phyloP scores from a whole-genome alignment of 2,113 vertebrate species.

The Helogale parvula region DNA sequence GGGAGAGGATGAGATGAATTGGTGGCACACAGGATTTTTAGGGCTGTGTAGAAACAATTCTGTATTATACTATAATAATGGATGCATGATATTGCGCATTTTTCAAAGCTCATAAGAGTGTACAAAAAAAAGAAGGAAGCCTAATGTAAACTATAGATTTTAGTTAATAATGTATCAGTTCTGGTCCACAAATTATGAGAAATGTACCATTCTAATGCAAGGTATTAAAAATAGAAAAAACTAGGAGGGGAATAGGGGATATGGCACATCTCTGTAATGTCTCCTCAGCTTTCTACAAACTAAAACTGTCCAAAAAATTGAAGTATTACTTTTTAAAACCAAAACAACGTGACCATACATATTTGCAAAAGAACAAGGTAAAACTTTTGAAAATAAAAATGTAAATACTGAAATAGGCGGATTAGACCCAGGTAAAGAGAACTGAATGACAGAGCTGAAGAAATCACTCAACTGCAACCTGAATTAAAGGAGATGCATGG shows the following conservation, averaged over 20 bases:
- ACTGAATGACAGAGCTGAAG: not conserved
- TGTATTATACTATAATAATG: not conserved
- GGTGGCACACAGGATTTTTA: not conserved
- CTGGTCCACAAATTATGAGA: not conserved
- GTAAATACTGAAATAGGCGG: not conserved
- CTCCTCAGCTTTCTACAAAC: not conserved
- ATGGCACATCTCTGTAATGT: not conserved
- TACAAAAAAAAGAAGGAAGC: not conserved
- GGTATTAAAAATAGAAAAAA: not conserved
- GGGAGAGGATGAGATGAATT: not conserved
- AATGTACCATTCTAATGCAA: not conserved
- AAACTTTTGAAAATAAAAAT: conserved; percentile 23
- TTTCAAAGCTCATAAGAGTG: not conserved
- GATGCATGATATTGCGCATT: not conserved
- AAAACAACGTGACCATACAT: not conserved
- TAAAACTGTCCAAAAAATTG: not conserved
- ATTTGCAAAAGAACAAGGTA: conserved; percentile 12
- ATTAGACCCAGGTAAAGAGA: not conserved
- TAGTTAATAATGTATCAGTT: not conserved
- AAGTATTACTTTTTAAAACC: not conserved
- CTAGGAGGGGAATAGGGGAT: not conserved
- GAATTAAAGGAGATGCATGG: not conserved
- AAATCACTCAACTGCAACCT: not conserved
- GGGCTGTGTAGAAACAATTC: not conserved
- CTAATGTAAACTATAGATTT: not conserved